phyloP scores from a whole-genome alignment of 2,888 invertebrate species.

The Macrostomum cliftonense region DNA sequence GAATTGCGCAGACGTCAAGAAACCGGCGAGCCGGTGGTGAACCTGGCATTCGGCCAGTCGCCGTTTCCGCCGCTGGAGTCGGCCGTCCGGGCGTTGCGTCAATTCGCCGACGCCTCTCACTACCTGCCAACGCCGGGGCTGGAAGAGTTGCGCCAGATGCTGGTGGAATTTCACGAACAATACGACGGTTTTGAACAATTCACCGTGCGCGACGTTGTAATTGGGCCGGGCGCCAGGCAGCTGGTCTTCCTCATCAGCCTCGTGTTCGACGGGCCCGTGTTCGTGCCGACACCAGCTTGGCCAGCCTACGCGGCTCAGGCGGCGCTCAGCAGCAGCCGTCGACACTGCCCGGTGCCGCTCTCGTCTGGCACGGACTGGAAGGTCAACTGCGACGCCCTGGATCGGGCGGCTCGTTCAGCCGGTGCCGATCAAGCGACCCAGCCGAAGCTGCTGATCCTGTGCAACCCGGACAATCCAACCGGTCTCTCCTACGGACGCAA shows the following conservation, averaged over 20 bases:
- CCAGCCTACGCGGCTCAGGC: too few relatives aligned
- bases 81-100: slow-evolving; percentile 21
- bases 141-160: slow-evolving; percentile 8
- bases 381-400: too few relatives aligned
- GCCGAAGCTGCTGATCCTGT: slow-evolving; percentile 21
- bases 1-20: background rate
- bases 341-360: too few relatives aligned
- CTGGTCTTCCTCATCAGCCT: slow-evolving; percentile 26
- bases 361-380: too few relatives aligned
- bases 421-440: too few relatives aligned
- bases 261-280: slow-evolving; percentile 20
- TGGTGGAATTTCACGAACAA: slow-evolving; percentile 16
- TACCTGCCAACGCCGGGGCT: slow-evolving; percentile 23
- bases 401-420: too few relatives aligned
- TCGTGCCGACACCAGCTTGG: too few relatives aligned
- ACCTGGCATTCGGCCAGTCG: slow-evolving; percentile 34
- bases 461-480: slow-evolving; percentile 31
- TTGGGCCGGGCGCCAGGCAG: slow-evolving; percentile 32
- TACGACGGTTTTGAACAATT: slow-evolving; percentile 15
- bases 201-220: slow-evolving; percentile 18
- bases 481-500: slow-evolving; percentile 20
- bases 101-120: slow-evolving; percentile 22
- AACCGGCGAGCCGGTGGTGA: slow-evolving; percentile 23
- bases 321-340: too few relatives aligned
- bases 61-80: slow-evolving; percentile 30